Evolutionary conservation across 2,888 invertebrate species (phyloP), one percentile per base, ranked within the genome.

Genomic region (Rhimphoctona megacephalus): DNA sequence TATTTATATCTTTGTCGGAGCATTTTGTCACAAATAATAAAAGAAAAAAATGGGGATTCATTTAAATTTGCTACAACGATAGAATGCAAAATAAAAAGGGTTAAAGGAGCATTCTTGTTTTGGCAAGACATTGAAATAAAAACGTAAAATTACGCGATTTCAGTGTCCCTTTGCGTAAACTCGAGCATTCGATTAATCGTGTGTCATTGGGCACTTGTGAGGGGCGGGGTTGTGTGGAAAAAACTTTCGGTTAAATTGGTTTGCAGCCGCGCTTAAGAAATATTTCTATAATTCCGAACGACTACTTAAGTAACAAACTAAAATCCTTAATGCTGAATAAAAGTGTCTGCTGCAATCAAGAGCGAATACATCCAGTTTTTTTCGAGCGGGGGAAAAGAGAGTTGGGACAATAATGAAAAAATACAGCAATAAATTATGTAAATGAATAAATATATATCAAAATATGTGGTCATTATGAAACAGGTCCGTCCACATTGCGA

Each of bases 381-480:
- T 17, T n/a, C 25, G 43, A 57, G 74, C 43, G 30, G 39, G 73
- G 72, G 46, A 52, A 49, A 74, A 70, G 36, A 61, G 57, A 39
- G n/a, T 78, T 67, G 39, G 84, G 88, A 84, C 85, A 83, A 85
- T 88, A 89, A 90, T 91, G 90, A 90, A 91, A 81, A 92, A 90
- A 89, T 93, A 93, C 90, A 93, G 92, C 92, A 93, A 93, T 93
- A 93, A 93, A 93, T 93, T 93, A 93, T 89, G 89, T 91, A 91
- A 92, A 91, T 89, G 92, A 93, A 92, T 93, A 93, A 92, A 93
- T 92, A 89, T 89, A 89, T 90, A 91, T 90, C 89, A 90, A 90
- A 91, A 91, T 90, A 91, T 89, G 89, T 89, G 90, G 87, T 91
- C 90, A 91, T 91, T 92, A 91, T 92, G 91, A 92, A 93, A 93